Conservation (phyloP, 2,113 vertebrate species). For the Herpetotheres cachinnans region DNA sequence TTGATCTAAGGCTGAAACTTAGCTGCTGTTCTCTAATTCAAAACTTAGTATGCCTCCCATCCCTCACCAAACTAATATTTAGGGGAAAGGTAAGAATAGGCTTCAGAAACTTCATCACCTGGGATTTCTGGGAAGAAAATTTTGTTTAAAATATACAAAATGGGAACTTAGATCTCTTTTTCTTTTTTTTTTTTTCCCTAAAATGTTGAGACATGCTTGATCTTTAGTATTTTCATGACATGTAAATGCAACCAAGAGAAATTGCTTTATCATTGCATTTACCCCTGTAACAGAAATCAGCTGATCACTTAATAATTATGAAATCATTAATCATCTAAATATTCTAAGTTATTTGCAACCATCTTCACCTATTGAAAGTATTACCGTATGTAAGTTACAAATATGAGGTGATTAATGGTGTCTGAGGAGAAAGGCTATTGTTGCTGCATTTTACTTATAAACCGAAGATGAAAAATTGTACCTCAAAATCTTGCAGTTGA, state of each 20-base stretch:
- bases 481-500: not conserved
- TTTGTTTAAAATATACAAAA: not conserved
- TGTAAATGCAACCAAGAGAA: not conserved
- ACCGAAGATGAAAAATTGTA: not conserved
- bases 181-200: too few species aligned
- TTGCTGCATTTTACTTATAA: not conserved
- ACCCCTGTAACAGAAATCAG: not conserved
- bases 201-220: not conserved
- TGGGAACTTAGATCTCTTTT: not conserved
- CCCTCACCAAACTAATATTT: not conserved
- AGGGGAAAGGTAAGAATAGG: not conserved
- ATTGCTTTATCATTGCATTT: not conserved
- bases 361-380: not conserved
- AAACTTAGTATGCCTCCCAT: not conserved
- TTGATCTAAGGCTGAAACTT: not conserved
- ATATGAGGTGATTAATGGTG: not conserved
- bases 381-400: not conserved
- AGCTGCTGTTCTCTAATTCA: not conserved
- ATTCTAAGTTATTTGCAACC: not conserved
- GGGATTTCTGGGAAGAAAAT: not conserved
- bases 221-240: not conserved
- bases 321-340: not conserved
- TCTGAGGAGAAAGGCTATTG: not conserved
- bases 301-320: not conserved
- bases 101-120: not conserved